Evolutionary conservation across 2,113 vertebrate genomes (phyloP), one percentile per base, ranked within the genome.

Genomic region (Microcebus murinus): DNA sequence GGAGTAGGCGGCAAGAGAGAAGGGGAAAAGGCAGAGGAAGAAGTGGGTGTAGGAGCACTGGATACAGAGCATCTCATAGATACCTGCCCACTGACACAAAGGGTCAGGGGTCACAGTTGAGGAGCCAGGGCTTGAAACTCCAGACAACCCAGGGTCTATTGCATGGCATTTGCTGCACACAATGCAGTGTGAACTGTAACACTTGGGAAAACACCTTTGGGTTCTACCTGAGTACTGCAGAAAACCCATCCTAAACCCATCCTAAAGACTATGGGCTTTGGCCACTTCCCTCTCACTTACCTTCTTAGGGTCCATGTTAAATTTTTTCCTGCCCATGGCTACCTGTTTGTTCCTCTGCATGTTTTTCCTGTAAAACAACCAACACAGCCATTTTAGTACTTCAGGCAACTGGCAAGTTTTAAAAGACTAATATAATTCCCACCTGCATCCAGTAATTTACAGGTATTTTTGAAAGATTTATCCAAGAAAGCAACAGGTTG

Each of bases 261-360:
- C 31, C 14, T 2, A 29, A 14, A 50, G 45, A 29, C 45, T 4
- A 5, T 0, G 4, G 70, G 17, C 14, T 14, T 1, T 3, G 1
- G 27, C 29, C 3, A 0, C 5, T 11, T 13, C 55, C 59, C 34
- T 21, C 21, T 3, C 42, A 10, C 97, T 86, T 98, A 99, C 99
- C 99, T 99, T 99, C 96, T 99, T 99, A 70, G 99, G 99, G 97
- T 99, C 99, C 99, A 99, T 99, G 98, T 99, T 99, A 97, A 99
- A 99, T 95, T 99, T 99, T 97, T 99, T 99, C 65, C 99, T 99
- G 98, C 99, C 99, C 99, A 99, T 99, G 39, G 99, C 99, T 96
- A 99, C 99, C 98, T 99, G 99, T 97, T 99, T 99, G 98, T 99
- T 99, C 98, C 99, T 99, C 98, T 99, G 99, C 99, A 99, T 99